phyloP scores from a whole-genome alignment of 2,888 invertebrate genomes.

The Drosophila maculinotata region DNA sequence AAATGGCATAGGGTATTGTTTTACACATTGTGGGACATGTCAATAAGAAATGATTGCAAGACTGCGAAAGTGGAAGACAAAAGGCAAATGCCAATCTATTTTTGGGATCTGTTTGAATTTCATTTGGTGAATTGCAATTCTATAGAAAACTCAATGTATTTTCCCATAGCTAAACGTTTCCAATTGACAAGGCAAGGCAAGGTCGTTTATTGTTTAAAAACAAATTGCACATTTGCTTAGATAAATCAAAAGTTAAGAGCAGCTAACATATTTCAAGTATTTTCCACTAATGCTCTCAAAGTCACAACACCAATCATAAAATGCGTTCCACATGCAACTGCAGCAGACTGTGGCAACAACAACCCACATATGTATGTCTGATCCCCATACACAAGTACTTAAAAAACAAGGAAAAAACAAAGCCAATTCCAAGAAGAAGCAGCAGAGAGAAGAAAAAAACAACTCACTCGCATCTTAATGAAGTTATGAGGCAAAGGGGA shows the following conservation, averaged over 20 bases:
- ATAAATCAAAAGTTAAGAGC: conserved; percentile 62
- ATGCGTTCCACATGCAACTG: conserved; percentile 41
- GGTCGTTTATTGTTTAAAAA: conserved; percentile 44
- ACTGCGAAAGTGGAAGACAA: not conserved
- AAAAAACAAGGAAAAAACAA: not conserved
- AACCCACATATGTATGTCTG: conserved; percentile 9
- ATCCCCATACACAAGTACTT: conserved; percentile 22
- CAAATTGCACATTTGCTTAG: conserved; percentile 68
- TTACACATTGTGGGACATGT: conserved; percentile 47
- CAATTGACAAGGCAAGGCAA: conserved; percentile 42
- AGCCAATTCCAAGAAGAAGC: conserved; percentile 30
- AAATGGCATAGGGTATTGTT: conserved; percentile 55
- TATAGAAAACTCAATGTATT: conserved; percentile 23
- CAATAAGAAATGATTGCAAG: conserved; percentile 62
- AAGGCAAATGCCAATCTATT: conserved; percentile 13
- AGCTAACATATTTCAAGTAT: conserved; percentile 26
- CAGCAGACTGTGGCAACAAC: conserved; percentile 17
- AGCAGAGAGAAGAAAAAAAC: not conserved
- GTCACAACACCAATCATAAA: conserved; percentile 47
- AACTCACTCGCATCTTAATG: conserved; percentile 52
- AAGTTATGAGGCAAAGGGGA: conserved; percentile 46
- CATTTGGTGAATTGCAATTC: conserved; percentile 8
- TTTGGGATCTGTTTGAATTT: conserved; percentile 13
- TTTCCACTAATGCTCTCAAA: conserved; percentile 29
- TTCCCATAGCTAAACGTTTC: conserved; percentile 33